Conservation (phyloP, 2,113 vertebrate genomes). For the Menura novaehollandiae region DNA sequence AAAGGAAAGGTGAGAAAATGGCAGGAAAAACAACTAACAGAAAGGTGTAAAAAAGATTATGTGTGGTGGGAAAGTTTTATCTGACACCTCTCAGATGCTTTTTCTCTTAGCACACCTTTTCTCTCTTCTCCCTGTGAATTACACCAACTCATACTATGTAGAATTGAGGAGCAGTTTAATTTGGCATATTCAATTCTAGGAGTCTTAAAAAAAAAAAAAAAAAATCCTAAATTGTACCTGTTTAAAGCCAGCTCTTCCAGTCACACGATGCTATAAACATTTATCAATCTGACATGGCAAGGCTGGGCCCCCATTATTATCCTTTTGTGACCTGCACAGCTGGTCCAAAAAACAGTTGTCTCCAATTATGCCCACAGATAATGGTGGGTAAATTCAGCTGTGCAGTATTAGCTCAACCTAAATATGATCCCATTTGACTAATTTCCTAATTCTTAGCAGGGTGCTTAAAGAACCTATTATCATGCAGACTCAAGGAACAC, state of each 20-base stretch:
- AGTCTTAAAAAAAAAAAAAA: background rate
- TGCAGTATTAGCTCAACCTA: constrained; percentile 80
- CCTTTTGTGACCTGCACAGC: constrained; percentile 72
- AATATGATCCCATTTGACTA: constrained; percentile 85
- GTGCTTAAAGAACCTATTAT: constrained; percentile 64
- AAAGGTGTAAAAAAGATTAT: constrained; percentile 31
- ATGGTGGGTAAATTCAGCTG: constrained; percentile 77
- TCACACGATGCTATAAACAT: constrained; percentile 70
- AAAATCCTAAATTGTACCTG: constrained; percentile 72
- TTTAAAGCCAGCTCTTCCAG: constrained; percentile 74
- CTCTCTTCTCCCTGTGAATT: background rate
- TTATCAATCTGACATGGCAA: constrained; percentile 77
- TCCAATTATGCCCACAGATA: constrained; percentile 83
- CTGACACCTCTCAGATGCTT: constrained; percentile 20
- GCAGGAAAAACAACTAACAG: constrained; percentile 26
- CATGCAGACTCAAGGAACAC: constrained; percentile 59
- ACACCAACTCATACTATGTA: background rate
- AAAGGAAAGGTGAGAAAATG: constrained; percentile 50
- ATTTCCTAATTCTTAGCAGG: constrained; percentile 84
- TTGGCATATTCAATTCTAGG: background rate
- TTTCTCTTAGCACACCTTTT: constrained; percentile 34
- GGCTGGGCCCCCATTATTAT: constrained; percentile 71
- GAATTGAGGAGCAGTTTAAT: constrained; percentile 5
- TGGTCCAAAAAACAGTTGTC: constrained; percentile 79
- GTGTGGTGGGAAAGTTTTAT: constrained; percentile 35